These are phyloP conservation scores for Leptoclinus maculatus DNA, from an alignment of 2,797 vertebrate species.

Conservation along the genomic window DNA sequence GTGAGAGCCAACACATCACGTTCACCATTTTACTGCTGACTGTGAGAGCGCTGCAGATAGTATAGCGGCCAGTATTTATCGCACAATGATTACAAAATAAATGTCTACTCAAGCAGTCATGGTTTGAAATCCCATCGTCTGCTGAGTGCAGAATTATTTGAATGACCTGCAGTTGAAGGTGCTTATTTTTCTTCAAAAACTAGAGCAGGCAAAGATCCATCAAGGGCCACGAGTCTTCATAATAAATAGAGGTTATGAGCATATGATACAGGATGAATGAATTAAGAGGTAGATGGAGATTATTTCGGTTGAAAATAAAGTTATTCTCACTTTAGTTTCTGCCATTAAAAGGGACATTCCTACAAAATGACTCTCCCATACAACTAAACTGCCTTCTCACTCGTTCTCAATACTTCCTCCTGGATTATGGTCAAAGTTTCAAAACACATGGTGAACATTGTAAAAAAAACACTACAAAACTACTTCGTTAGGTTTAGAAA, in stretches of 20 bases:
- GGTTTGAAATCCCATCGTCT: slow-evolving; percentile 59
- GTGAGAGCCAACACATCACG: slow-evolving; percentile 45
- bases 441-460: too few species aligned
- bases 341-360: not conserved
- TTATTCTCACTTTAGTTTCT: not conserved
- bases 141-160: slow-evolving; percentile 50
- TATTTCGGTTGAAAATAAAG: not conserved
- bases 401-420: too few species aligned
- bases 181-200: slow-evolving; percentile 1
- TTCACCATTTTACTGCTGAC: slow-evolving; percentile 58
- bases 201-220: slow-evolving; percentile 1
- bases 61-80: not conserved
- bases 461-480: too few species aligned
- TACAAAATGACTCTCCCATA: too few species aligned
- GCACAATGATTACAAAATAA: slow-evolving; percentile 56
- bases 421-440: too few species aligned
- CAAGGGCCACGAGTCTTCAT: not conserved
- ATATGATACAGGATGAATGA: not conserved
- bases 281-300: not conserved
- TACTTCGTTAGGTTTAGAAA: too few species aligned
- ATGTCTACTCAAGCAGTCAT: slow-evolving; percentile 54
- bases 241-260: not conserved
- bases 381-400: too few species aligned
- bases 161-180: slow-evolving; percentile 18
- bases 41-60: slow-evolving; percentile 1